phyloP scores from a whole-genome alignment of 2,888 invertebrate species.

The Pegoplata infirma region DNA sequence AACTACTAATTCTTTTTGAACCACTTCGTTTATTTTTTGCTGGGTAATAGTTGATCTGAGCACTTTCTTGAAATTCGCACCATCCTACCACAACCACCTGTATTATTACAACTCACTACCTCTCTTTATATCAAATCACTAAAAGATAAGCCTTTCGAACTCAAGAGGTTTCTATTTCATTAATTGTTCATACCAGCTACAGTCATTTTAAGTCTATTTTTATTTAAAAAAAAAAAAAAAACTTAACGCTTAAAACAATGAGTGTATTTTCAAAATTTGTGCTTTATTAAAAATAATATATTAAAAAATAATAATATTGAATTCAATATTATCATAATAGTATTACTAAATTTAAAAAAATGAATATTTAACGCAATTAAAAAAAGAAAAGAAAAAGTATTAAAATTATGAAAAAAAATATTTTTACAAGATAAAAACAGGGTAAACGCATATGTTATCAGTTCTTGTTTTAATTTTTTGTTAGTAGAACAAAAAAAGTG shows the following conservation, averaged over 20 bases:
- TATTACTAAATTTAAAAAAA: background rate
- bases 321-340: no score
- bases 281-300: background rate
- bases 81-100: no score
- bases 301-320: no score
- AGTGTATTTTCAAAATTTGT: background rate
- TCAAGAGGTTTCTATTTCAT: conserved; percentile 2
- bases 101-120: background rate
- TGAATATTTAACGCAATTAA: background rate
- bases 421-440: conserved; percentile 40
- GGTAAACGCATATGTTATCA: conserved; percentile 40
- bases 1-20: no score
- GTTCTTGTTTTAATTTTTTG: conserved; percentile 11
- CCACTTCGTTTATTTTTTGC: no score
- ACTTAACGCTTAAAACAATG: no score
- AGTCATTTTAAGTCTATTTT: conserved; percentile 3
- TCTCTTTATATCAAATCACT: conserved; percentile 5
- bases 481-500: conserved; percentile 14
- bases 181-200: background rate
- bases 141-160: conserved; percentile 20
- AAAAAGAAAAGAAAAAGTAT: background rate
- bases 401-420: background rate
- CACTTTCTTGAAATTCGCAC: no score
- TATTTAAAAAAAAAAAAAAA: background rate
- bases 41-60: no score